phyloP scores from a whole-genome alignment of 1,140 invertebrate genomes.

The Drosophila ambigua region DNA sequence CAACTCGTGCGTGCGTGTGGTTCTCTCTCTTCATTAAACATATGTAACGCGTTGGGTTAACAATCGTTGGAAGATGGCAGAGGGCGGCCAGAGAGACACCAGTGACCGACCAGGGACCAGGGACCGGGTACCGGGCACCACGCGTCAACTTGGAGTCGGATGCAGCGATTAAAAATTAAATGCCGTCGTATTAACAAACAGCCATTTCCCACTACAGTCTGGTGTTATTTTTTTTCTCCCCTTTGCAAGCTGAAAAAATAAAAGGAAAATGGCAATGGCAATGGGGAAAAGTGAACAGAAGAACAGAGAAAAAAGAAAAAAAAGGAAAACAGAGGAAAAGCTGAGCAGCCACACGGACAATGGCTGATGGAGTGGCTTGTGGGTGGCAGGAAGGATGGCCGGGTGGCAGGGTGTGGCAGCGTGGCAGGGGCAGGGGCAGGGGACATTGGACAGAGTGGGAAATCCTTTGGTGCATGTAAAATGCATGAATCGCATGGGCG shows the following conservation, averaged over 20 bases:
- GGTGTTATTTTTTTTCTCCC: neutral
- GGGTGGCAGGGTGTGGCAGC: neutral
- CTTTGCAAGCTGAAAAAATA: constrained; percentile 1
- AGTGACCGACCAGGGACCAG: constrained; percentile 10
- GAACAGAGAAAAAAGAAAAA: neutral
- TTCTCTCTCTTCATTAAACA: constrained; percentile 70
- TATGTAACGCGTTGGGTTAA: constrained; percentile 71
- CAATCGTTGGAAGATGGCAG: constrained; percentile 25
- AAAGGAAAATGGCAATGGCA: too few relatives aligned
- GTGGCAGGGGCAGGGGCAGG: too few relatives aligned
- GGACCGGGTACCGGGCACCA: neutral
- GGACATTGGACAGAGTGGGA: constrained; percentile 32
- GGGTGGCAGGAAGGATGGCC: neutral
- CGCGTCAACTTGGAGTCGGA: constrained; percentile 51
- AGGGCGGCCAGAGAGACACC: neutral
- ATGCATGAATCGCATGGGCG: constrained; percentile 64
- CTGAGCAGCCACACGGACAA: constrained; percentile 18
- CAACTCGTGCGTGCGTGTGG: constrained; percentile 64
- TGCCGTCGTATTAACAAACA: constrained; percentile 79
- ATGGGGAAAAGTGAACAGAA: too few relatives aligned
- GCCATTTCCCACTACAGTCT: constrained; percentile 32
- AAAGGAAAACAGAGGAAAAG: constrained; percentile 7
- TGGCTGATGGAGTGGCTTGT: constrained; percentile 4
- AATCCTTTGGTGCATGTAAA: constrained; percentile 76
- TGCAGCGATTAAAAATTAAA: constrained; percentile 80